Base-by-base conservation (phyloP, 2,113 vertebrate genomes). In the Aleadryas rufinucha region DNA sequence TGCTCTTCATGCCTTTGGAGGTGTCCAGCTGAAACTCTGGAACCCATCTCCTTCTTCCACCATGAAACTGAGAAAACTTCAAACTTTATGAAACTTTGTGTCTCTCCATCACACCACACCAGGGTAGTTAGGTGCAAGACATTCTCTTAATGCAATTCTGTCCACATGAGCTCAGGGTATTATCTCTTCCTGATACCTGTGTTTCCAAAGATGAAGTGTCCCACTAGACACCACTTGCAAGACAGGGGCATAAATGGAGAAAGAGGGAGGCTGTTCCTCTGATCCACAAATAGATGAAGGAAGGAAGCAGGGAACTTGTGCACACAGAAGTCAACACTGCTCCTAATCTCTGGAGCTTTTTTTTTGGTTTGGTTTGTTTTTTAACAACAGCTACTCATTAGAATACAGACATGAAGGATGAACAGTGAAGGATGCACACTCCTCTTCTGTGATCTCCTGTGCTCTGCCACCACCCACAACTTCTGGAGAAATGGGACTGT, bases 1-100 rank as follows among this genome's bases (percentile, higher is more conserved):
- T 7, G 24, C 24, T 16, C 35, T 56, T 54, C 1, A 0, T 26
- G 21, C 3, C 28, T 49, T 37, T 3, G 0, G 52, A 66, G 4
- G 7, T 14, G 3, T 18, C 35, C 3, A 6, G 44, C 26, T 49
- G 49, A 71, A 87, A 16, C 45, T 68, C 44, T 57, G 11, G 10
- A 87, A 35, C 17, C 12, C 19, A 11, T 54, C 20, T 44, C 13
- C 20, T 24, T 20, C 41, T 47, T 41, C 50, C 17, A 52, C 13
- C 16, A 15, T 4, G 14, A 50, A 74, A 42, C 16, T 13, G 30
- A 64, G 54, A 18, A 44, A 72, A 68, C 12, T 31, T n/a, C 53
- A 85, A 56, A 37, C 44, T 85, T 66, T 6, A 16, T 3, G 7
- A 66, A 56, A 16, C 6, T 69, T 90, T 47, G 27, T 54, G 15